A percentile compares a stretch with the other conserved stretches of the same genome.
These are phyloP conservation scores for Corythoichthys intestinalis DNA, from an alignment of 2,113 vertebrate genomes.

Conservation along the genomic window DNA sequence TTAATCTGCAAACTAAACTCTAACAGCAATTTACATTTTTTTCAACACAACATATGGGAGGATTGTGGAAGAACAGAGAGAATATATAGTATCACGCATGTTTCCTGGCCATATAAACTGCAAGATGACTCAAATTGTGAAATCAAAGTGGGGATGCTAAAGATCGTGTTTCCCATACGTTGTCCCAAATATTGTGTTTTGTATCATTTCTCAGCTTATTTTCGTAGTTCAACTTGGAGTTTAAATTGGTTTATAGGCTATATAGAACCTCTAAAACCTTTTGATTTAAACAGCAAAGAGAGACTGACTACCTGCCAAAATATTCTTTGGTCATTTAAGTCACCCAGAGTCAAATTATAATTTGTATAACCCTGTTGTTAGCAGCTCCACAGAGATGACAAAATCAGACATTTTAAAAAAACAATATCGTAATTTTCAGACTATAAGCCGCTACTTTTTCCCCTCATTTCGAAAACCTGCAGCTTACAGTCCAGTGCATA, in stretches of 20 bases:
- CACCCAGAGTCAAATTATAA: neutral
- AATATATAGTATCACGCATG: constrained; percentile 30
- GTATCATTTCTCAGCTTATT: constrained; percentile 14
- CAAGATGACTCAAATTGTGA: constrained; percentile 36
- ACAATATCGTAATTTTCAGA: neutral
- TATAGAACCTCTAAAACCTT: neutral
- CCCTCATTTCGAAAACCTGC: too few relatives aligned
- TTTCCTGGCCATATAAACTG: constrained; percentile 50
- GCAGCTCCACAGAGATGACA: neutral
- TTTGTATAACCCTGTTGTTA: neutral
- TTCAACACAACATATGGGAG: constrained; percentile 33
- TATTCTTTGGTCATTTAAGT: neutral
- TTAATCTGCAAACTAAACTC: constrained; percentile 41
- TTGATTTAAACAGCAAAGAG: neutral
- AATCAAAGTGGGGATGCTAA: constrained; percentile 29
- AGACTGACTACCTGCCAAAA: neutral
- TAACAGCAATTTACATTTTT: constrained; percentile 38
- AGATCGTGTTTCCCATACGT: constrained; percentile 16
- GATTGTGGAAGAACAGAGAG: constrained; percentile 32
- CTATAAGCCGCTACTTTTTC: neutral
- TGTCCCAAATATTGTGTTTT: constrained; percentile 19
- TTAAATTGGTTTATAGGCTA: neutral
- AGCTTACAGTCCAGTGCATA: too few relatives aligned
- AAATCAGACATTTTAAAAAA: too few relatives aligned
- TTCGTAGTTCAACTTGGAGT: constrained; percentile 25